Evolutionary conservation across 2,113 vertebrate species (phyloP), one percentile per base, ranked within the genome.

Genomic region (Rhinoptilus africanus): DNA sequence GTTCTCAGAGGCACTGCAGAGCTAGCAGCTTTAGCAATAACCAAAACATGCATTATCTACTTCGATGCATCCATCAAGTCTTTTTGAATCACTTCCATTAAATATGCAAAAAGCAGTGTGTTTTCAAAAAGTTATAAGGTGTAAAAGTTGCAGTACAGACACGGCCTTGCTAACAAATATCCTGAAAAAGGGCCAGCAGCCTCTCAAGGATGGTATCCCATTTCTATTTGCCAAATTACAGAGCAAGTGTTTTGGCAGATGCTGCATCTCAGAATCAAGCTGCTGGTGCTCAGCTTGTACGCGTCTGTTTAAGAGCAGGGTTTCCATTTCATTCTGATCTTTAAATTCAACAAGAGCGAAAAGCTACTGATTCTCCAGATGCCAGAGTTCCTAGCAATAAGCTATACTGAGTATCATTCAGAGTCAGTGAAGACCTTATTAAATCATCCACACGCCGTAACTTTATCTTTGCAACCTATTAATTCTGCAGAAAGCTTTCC

Each of bases 1-100:
- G 43, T 34, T 80, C 35, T 32, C 34, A 68, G 32, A 86, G 26
- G 34, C 48, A 73, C 34, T 62, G 57, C 76, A 83, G 27, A 90
- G 27, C 82, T 34, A 73, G 39, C 34, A 37, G 28, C 27, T 82
- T 71, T 45, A 67, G 39, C n/a, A 93, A 39, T 41, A 62, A 74
- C 37, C 27, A 93, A 67, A 75, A 45, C 41, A 85, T 3, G 9
- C 6, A 51, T 45, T 48, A 51, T 21, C 47, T 34, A 72, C 62
- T 68, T 62, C n/a, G 30, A 91, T 41, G 41, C 8, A 39, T 68
- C 21, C 57, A 85, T 6, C 0, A 0, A 71, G 24, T 43, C 34
- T 73, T 77, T 76, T 37, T 4, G 4, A 74, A 56, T 59, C 21
- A 50, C 9, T n/a, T 66, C 19, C 24, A 62, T n/a, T 74, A 88